phyloP scores from a whole-genome alignment of 2,797 vertebrate species.

The Sciaenops ocellatus region DNA sequence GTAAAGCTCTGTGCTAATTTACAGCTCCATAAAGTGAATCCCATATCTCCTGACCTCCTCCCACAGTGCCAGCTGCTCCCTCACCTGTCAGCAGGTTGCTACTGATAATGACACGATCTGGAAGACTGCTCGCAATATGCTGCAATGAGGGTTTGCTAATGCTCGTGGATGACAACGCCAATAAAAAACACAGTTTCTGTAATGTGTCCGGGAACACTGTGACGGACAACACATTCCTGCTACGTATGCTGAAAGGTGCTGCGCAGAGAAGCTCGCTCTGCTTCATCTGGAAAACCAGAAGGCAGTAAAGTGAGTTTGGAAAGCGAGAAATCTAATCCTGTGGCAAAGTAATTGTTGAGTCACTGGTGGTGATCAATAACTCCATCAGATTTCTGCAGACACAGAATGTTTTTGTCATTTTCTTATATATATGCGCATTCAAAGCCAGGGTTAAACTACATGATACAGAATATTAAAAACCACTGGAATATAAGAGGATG shows the following conservation, averaged over 20 bases:
- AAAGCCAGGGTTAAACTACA: conserved; percentile 45
- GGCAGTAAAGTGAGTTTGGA: conserved; percentile 36
- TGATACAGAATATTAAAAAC: not conserved
- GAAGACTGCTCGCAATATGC: conserved; percentile 35
- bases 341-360: conserved; percentile 62
- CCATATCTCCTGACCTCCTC: conserved; percentile 48
- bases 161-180: not conserved
- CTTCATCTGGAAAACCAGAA: conserved; percentile 48
- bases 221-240: conserved; percentile 43
- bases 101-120: conserved; percentile 50
- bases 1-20: conserved; percentile 50
- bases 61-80: conserved; percentile 46
- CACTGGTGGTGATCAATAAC: conserved; percentile 49
- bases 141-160: conserved; percentile 4
- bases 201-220: not conserved
- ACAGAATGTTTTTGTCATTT: not conserved
- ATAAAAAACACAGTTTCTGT: conserved; percentile 4
- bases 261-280: conserved; percentile 25
- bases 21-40: conserved; percentile 54
- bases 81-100: conserved; percentile 52
- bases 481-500: conserved; percentile 10
- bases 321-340: conserved; percentile 43
- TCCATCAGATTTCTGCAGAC: conserved; percentile 35
- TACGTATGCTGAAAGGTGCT: conserved; percentile 30
- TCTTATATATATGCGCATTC: not conserved